These are phyloP conservation scores for Bettongia penicillata DNA, from an alignment of 2,113 vertebrate genomes.

Conservation along the genomic window DNA sequence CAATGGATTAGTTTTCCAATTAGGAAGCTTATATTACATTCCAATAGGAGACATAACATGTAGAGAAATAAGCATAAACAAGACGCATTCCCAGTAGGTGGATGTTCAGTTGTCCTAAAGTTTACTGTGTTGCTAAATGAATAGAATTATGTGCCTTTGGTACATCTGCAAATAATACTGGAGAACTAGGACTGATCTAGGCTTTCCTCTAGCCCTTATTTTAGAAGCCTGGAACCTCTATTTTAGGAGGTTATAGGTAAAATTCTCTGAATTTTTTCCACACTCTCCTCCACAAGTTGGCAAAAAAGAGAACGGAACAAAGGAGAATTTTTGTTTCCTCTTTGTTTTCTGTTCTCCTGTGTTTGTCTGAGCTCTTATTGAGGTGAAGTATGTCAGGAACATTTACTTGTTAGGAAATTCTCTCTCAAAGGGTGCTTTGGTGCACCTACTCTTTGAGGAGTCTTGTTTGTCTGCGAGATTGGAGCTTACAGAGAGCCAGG, in stretches of 20 bases:
- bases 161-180: background rate
- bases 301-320: background rate
- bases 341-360: background rate
- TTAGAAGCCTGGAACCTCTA: background rate
- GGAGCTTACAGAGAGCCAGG: background rate
- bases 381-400: background rate
- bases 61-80: background rate
- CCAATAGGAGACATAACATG: background rate
- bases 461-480: background rate
- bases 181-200: background rate
- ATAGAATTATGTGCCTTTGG: background rate
- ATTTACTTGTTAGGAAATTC: conserved; percentile 4
- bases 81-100: background rate
- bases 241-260: background rate
- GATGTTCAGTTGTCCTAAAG: background rate
- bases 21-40: background rate
- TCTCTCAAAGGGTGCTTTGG: background rate
- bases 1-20: too few species aligned
- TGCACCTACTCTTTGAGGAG: background rate
- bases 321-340: background rate
- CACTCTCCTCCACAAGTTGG: background rate
- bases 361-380: background rate
- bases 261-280: background rate
- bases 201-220: background rate
- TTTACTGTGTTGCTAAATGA: background rate